Percentiles rank a stretch among this genome's conserved stretches.
phyloP scores from a whole-genome alignment of 2,888 invertebrate genomes.

The Eristalinus sepulchralis region DNA sequence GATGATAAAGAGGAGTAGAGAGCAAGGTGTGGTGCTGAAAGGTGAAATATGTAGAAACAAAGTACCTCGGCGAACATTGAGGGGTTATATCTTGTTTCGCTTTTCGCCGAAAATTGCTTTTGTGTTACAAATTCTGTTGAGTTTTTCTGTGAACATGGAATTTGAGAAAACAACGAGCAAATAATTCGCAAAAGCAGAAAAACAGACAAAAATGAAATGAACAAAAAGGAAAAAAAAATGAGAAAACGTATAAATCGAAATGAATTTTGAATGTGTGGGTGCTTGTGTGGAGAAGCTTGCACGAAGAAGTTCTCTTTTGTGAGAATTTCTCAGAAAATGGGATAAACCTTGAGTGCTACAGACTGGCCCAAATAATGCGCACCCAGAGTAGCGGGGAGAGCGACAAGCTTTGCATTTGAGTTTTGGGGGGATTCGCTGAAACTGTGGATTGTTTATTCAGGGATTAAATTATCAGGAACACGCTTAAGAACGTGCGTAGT shows the following conservation, averaged over 20 bases:
- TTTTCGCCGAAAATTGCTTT: slow-evolving; percentile 42
- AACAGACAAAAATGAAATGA: not conserved
- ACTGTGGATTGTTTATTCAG: not conserved
- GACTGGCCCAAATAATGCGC: not conserved
- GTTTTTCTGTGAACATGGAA: slow-evolving; percentile 7
- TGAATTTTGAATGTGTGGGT: not conserved
- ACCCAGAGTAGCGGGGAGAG: not conserved
- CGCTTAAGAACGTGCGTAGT: not conserved
- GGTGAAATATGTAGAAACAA: not conserved
- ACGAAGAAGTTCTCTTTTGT: not conserved
- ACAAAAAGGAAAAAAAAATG: not conserved
- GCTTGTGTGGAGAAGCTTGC: not conserved
- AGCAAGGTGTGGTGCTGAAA: not conserved
- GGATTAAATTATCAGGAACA: not conserved
- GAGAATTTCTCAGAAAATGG: not conserved
- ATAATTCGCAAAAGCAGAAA: not conserved
- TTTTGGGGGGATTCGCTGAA: not conserved
- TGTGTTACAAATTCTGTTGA: slow-evolving; percentile 20
- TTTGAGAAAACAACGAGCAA: slow-evolving; percentile 1
- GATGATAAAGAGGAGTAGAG: not conserved
- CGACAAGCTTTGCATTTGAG: not conserved
- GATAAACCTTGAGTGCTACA: slow-evolving; percentile 1
- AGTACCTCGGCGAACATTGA: not conserved
- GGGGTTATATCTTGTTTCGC: slow-evolving; percentile 22
- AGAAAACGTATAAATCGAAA: not conserved